phyloP scores from a whole-genome alignment of 1,140 invertebrate species.

The Brachionus koreanus region DNA sequence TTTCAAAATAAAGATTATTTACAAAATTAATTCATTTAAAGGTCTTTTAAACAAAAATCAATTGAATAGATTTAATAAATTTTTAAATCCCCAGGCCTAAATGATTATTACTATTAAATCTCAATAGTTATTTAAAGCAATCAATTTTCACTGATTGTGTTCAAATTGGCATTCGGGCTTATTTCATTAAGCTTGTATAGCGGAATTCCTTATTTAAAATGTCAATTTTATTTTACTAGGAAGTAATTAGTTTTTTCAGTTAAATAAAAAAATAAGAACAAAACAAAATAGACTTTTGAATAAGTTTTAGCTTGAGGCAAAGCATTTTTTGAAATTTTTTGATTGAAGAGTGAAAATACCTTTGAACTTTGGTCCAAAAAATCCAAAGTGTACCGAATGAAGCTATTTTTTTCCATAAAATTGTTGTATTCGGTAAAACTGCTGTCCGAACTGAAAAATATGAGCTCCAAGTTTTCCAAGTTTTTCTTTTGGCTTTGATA shows the following conservation, averaged over 20 bases:
- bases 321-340: background rate
- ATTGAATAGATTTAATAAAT: background rate
- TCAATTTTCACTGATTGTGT: background rate
- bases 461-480: background rate
- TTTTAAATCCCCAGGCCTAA: background rate
- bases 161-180: background rate
- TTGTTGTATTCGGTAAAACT: background rate
- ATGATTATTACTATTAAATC: background rate
- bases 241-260: background rate
- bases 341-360: background rate
- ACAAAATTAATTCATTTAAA: background rate
- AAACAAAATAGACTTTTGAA: background rate
- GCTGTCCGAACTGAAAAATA: constrained; percentile 36
- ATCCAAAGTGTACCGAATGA: constrained; percentile 27
- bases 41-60: background rate
- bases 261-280: background rate
- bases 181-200: background rate
- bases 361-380: background rate
- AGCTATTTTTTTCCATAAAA: constrained; percentile 26
- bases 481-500: background rate
- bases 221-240: background rate
- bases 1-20: background rate
- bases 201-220: background rate
- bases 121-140: background rate
- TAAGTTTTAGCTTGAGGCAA: background rate